Conservation (phyloP, 1,140 invertebrate species). For the Pissodes strobi region DNA sequence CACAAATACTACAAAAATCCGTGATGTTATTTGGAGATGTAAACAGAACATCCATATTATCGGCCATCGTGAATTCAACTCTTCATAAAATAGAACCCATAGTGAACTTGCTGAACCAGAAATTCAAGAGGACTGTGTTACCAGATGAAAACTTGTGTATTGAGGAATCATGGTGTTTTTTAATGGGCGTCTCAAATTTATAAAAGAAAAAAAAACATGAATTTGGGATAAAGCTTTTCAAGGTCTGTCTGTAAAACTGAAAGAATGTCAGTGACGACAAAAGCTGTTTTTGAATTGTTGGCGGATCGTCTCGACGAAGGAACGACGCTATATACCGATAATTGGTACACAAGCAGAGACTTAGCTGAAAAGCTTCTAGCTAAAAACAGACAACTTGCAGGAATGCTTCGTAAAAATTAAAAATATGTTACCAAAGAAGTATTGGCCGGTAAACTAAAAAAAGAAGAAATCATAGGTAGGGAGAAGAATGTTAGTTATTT, state of each 20-base stretch:
- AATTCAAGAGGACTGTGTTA: too few species aligned
- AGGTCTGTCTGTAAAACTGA: too few species aligned
- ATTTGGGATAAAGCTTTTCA: neutral
- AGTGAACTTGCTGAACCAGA: conserved; percentile 33
- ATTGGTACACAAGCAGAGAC: too few species aligned
- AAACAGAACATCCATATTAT: too few species aligned
- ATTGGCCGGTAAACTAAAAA: conserved; percentile 36
- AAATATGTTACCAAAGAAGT: neutral
- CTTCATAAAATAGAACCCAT: conserved; percentile 35
- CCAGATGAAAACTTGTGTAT: conserved; percentile 49
- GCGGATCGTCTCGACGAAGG: conserved; percentile 1
- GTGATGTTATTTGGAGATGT: too few species aligned
- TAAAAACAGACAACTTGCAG: neutral
- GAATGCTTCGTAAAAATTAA: conserved; percentile 38
- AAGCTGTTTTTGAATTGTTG: conserved; percentile 13
- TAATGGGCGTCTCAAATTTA: too few species aligned
- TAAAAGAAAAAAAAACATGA: too few species aligned
- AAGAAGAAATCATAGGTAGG: neutral
- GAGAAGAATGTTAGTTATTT: neutral
- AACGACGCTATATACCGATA: conserved; percentile 25
- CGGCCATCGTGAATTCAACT: too few species aligned
- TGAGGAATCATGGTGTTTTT: too few species aligned
- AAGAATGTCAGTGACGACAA: too few species aligned
- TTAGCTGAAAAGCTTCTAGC: conserved; percentile 41
- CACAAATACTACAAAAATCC: too few species aligned